Base-by-base conservation (phyloP, 2,113 vertebrate species). In the Anolis carolinensis region DNA sequence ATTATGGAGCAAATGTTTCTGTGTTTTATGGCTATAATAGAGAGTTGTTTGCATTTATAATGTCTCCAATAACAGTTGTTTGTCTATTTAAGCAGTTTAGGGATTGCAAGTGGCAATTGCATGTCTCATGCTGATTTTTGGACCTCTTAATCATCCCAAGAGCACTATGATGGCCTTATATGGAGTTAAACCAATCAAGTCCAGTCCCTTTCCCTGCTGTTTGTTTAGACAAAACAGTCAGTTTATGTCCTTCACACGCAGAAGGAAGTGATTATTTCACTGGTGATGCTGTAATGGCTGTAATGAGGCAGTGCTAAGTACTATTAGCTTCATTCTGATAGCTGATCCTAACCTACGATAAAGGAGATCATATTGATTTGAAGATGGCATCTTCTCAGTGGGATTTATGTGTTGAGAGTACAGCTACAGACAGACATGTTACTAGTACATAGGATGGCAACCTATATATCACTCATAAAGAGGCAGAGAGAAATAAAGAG, bases 61-160 rank as follows among this genome's bases (percentile, higher is more conserved):
- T 71, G 16, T 81, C 81, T 59, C 16, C 48, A 65, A 78, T 0
- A 0, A 20, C 84, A 75, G 34, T n/a, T n/a, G n/a, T n/a, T n/a
- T n/a, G n/a, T 78, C 36, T 88, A 32, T 44, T 89, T 74, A 52
- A 88, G 73, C 84, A 44, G 52, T 71, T 73, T 78, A 78, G 71
- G 50, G 78, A 71, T 89, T 80, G 48, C 55, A 81, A 82, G 75
- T 39, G 70, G 9, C 34, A 75, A 87, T 90, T 91, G 7, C 36
- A 81, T 68, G 20, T 21, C 5, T 7, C 82, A 39, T 20, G 39
- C n/a, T 25, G 36, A 27, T 75, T 90, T 86, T 89, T 84, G 36
- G 32, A 87, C 14, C 86, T 89, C 86, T 88, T 0, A 88, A 2
- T 34, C 65, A 44, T 44, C 55, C n/a, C 82, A n/a, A 55, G 62